Base-by-base conservation (phyloP, 2,797 vertebrate genomes). In the Calcarius lapponicus region DNA sequence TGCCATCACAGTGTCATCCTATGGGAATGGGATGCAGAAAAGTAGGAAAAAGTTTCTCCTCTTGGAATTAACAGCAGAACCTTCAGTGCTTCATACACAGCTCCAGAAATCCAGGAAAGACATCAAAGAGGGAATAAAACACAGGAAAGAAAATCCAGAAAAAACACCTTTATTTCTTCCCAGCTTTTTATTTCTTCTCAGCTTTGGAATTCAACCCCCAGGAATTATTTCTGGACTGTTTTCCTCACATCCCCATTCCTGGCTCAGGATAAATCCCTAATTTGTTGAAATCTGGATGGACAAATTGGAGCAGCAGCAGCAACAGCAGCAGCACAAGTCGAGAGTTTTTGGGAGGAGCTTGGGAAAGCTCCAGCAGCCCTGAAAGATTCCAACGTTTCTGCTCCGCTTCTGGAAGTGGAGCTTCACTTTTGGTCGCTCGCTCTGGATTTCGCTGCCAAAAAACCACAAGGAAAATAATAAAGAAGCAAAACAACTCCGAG, bases 391-490 rank as follows among this genome's bases (percentile, higher is more conserved):
- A 54, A 18, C 0, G 1, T 85, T 89, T 80, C n/a, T 62, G 45
- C 74, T 62, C 88, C 36, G 1, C 86, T 81, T 85, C 91, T 94
- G 69, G 38, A 93, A 93, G 81, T 2, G 57, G 11, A 76, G 26
- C 80, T 56, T 67, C 57, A 8, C 80, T 89, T 87, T 70, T 11
- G 32, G 40, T 91, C 0, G 7, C 78, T 82, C 7, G 29, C 57
- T 87, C 84, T 18, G 45, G 64, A 21, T 85, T 84, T 40, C 5
- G 15, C 71, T 95, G 95, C 94, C 95, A 92, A 47, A 54, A 85
- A 67, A 11, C 17, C 60, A 19, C 15, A 69, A 53, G 58, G 53
- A 70, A 53, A 84, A 90, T 32, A 67, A 72, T 26, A 58, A 88
- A 14, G 73, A 76, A 42, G 71, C 47, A 89, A 96, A 95, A 73